Base-by-base conservation (phyloP, 2,797 vertebrate genomes). In the Alexandromys oeconomus region DNA sequence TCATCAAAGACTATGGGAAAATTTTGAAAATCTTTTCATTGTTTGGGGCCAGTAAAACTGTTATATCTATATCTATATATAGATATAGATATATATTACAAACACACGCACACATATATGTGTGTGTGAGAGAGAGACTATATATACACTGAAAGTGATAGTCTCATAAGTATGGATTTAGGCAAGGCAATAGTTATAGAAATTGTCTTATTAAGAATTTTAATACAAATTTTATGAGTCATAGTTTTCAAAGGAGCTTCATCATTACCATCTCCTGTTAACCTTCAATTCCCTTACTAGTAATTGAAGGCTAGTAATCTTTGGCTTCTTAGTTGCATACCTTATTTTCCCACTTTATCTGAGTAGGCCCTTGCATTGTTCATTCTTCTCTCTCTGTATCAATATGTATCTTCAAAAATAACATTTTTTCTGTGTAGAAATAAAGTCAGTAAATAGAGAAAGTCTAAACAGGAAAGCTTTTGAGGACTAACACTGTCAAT, bases 191-290 rank as follows among this genome's bases (percentile, higher is more conserved):
- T 69, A 87, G 31, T 10, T 82, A 59, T 21, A 94, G 14, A 93
- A 95, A 93, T 90, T 65, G 4, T 40, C 48, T 86, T 90, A 77
- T 57, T 85, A 90, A 85, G 19, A 87, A 88, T 91, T 93, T 86
- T 90, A 73, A 63, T 81, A 88, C 85, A 15, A 87, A 88, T 89
- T 93, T 77, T 85, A 17, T 87, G 61, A 61, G 17, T 65, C 14
- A 13, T 67, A 37, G 4, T 61, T 94, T 95, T 92, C 63, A 69
- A 86, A 73, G 15, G 27, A 12, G 14, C 27, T 43, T 92, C 37
- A 11, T 12, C 5, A 10, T 69, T 1, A 19, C 5, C 59, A 19
- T 37, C 8, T 61, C 74, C 10, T 85, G 17, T 80, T 14, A 13
- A 31, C 5, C 19, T 94, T 27, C 11, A 71, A 82, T 37, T n/a